phyloP scores from a whole-genome alignment of 1,140 invertebrate genomes.

The Meloidogyne floridensis region DNA sequence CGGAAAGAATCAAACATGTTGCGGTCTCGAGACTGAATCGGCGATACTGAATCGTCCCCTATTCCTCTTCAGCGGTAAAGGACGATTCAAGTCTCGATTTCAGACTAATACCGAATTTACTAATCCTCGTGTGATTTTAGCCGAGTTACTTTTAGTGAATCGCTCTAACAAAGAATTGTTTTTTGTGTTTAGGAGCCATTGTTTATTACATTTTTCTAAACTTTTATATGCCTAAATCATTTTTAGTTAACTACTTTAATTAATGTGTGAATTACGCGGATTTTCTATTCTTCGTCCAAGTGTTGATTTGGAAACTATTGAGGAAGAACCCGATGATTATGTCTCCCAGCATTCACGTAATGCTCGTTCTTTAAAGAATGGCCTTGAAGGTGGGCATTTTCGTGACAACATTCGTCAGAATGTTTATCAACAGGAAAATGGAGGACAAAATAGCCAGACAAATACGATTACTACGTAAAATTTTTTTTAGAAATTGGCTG shows the following conservation, averaged over 20 bases:
- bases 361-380: slow-evolving; percentile 15
- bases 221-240: too few species aligned
- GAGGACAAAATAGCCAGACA: slow-evolving; percentile 19
- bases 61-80: too few species aligned
- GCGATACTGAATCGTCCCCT: too few species aligned
- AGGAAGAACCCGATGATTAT: slow-evolving; percentile 25
- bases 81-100: too few species aligned
- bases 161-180: too few species aligned
- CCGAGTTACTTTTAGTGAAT: too few species aligned
- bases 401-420: not conserved
- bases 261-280: not conserved
- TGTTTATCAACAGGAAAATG: not conserved
- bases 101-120: too few species aligned
- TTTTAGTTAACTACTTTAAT: not conserved
- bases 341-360: slow-evolving; percentile 25
- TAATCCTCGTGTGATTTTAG: too few species aligned
- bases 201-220: too few species aligned
- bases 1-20: too few species aligned
- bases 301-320: slow-evolving; percentile 34
- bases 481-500: not conserved
- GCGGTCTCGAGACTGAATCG: too few species aligned
- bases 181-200: too few species aligned
- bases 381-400: not conserved
- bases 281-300: slow-evolving; percentile 4
- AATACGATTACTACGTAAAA: slow-evolving; percentile 28